Conservation (phyloP, 2,113 vertebrate genomes). For the Sapajus apella region DNA sequence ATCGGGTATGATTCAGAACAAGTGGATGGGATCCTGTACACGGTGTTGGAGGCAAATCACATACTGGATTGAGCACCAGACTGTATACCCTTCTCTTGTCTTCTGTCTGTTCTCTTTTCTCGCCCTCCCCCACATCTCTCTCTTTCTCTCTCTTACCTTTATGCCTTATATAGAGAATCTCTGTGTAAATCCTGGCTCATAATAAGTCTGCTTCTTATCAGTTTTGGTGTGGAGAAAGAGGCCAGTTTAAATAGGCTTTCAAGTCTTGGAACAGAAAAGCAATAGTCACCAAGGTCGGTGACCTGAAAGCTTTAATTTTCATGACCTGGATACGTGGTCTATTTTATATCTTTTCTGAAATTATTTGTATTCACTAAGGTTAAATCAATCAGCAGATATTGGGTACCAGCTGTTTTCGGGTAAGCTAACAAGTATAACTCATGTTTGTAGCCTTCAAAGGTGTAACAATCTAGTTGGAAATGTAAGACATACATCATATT, state of each 20-base stretch:
- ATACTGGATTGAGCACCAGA: constrained; percentile 69
- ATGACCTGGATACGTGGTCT: constrained; percentile 25
- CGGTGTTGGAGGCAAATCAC: constrained; percentile 87
- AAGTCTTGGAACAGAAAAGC: constrained; percentile 49
- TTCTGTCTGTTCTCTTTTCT: rapidly evolving
- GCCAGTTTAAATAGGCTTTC: constrained; percentile 43
- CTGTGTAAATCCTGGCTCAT: constrained; percentile 52
- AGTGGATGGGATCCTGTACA: constrained; percentile 89
- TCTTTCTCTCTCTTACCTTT: not conserved
- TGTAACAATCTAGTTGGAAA: constrained; percentile 47
- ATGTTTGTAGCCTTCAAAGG: not conserved
- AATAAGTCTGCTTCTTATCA: constrained; percentile 41
- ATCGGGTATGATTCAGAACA: constrained; percentile 86
- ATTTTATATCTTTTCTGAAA: constrained; percentile 51
- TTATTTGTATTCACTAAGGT: constrained; percentile 50
- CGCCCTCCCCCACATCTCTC: rapidly evolving
- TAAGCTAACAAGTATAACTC: constrained; percentile 36
- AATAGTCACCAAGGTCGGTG: constrained; percentile 43
- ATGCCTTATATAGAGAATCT: constrained; percentile 59
- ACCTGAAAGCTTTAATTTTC: constrained; percentile 56
- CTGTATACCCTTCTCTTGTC: not conserved
- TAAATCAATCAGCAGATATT: constrained; percentile 45
- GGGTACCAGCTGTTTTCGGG: constrained; percentile 40
- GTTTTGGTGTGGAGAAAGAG: constrained; percentile 53
- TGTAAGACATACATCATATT: not conserved